Percentiles rank a stretch among this genome's conserved stretches.
These are phyloP conservation scores for Gerris buenoi DNA, from an alignment of 1,140 invertebrate genomes.

Conservation along the genomic window DNA sequence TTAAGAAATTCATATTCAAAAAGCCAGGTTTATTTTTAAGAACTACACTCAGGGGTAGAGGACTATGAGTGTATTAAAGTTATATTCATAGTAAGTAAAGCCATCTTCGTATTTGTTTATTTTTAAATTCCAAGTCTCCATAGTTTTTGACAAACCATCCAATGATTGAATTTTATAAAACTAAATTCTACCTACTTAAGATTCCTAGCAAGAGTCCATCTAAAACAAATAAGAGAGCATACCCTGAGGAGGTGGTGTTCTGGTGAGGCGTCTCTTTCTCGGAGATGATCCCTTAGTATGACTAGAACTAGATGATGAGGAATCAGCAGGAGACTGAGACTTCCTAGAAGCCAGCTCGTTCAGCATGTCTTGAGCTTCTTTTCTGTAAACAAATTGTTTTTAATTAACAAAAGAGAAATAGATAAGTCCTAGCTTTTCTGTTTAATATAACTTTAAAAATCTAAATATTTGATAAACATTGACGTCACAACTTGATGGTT, in stretches of 20 bases:
- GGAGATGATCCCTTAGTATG: constrained; percentile 24
- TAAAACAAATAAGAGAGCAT: too few relatives aligned
- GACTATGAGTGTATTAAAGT: too few relatives aligned
- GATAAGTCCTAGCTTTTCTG: not conserved
- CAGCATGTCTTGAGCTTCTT: constrained; percentile 69
- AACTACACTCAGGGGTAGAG: too few relatives aligned
- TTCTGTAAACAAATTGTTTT: constrained; percentile 41
- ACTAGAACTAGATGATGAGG: constrained; percentile 33
- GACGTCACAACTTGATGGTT: constrained; percentile 2
- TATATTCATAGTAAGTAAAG: too few relatives aligned
- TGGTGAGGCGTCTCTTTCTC: constrained; percentile 23
- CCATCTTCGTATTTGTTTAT: too few relatives aligned
- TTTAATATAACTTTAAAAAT: not conserved
- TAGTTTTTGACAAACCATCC: too few relatives aligned
- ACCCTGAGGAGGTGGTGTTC: constrained; percentile 24
- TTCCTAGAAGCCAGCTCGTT: constrained; percentile 60
- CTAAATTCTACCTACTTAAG: too few relatives aligned
- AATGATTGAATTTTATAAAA: too few relatives aligned
- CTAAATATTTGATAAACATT: not conserved
- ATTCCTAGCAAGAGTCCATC: too few relatives aligned
- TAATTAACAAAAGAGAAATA: constrained; percentile 9
- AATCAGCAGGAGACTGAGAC: constrained; percentile 40
- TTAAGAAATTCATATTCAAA: too few relatives aligned
- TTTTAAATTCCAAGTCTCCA: too few relatives aligned
- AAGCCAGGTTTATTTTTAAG: too few relatives aligned